Percentiles rank a stretch among this genome's conserved stretches.
Conservation (phyloP, 2,113 vertebrate species). For the human region DNA sequence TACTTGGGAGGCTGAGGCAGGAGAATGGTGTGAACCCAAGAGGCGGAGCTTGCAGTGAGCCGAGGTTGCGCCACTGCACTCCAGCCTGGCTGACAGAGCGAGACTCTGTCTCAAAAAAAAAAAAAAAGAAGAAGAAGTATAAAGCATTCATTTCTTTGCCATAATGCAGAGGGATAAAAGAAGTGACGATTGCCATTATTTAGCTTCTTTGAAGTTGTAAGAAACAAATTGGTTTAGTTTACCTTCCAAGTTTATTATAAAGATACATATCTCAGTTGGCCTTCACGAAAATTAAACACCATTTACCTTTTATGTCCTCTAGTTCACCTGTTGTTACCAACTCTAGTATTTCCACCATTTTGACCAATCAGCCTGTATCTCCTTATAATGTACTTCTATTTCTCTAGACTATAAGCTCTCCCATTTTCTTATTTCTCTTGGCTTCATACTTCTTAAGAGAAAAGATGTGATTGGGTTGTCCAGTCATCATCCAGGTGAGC, state of each 20-base stretch:
- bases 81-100: too few species aligned
- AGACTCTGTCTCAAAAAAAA: too few species aligned
- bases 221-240: not conserved
- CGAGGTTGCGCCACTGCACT: too few species aligned
- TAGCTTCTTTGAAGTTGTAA: slow-evolving; percentile 13
- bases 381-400: not conserved
- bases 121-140: too few species aligned
- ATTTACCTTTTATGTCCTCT: not conserved
- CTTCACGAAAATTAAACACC: not conserved
- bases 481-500: not conserved
- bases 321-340: not conserved
- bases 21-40: too few species aligned
- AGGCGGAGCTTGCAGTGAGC: too few species aligned
- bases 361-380: not conserved
- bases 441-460: not conserved
- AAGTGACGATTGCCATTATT: not conserved
- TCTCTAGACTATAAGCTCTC: not conserved
- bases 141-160: not conserved
- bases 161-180: not conserved
- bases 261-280: not conserved
- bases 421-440: not conserved
- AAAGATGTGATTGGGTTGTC: not conserved
- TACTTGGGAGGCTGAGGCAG: too few species aligned
- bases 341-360: not conserved
- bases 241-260: not conserved